phyloP scores from a whole-genome alignment of 2,888 invertebrate species.

The Leptinotarsa tumamoca region DNA sequence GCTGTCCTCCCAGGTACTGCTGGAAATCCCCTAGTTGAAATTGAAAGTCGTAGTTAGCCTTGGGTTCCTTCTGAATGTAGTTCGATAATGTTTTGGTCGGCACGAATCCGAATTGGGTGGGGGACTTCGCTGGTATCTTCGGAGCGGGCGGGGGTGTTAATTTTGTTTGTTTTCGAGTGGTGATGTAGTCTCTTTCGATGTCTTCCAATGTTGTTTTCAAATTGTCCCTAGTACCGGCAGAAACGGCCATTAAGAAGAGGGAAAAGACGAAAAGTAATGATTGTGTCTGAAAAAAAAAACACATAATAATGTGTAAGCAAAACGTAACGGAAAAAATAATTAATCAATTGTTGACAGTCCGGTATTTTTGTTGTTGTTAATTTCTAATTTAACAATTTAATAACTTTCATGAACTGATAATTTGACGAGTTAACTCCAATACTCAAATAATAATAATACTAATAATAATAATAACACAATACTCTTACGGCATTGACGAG shows the following conservation, averaged over 20 bases:
- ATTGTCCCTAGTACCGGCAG: conserved; percentile 44
- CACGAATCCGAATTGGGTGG: conserved; percentile 58
- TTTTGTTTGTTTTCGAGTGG: conserved; percentile 68
- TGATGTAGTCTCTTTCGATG: conserved; percentile 78
- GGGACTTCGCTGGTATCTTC: conserved; percentile 45
- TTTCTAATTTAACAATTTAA: too few species aligned
- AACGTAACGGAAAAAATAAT: too few species aligned
- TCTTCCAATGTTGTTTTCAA: conserved; percentile 78
- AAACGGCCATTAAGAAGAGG: conserved; percentile 53
- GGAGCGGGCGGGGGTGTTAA: conserved; percentile 39
- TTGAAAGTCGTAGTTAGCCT: conserved; percentile 43
- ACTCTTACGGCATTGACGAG: too few species aligned
- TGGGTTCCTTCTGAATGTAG: conserved; percentile 55
- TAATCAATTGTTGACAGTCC: too few species aligned
- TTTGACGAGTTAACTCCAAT: too few species aligned
- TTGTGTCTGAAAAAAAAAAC: conserved; percentile 53
- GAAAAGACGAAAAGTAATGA: conserved; percentile 44
- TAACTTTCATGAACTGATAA: too few species aligned
- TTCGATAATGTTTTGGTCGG: conserved; percentile 54
- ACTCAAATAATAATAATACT: too few species aligned
- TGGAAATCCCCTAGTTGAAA: conserved; percentile 16
- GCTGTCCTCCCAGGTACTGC: not conserved
- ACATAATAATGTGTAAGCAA: not conserved
- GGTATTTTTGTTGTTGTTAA: too few species aligned
- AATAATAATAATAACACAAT: too few species aligned